A percentile compares a stretch with the other conserved stretches of the same genome.
Evolutionary conservation across 2,113 vertebrate genomes (phyloP).

Genomic region (Centropus bengalensis): DNA sequence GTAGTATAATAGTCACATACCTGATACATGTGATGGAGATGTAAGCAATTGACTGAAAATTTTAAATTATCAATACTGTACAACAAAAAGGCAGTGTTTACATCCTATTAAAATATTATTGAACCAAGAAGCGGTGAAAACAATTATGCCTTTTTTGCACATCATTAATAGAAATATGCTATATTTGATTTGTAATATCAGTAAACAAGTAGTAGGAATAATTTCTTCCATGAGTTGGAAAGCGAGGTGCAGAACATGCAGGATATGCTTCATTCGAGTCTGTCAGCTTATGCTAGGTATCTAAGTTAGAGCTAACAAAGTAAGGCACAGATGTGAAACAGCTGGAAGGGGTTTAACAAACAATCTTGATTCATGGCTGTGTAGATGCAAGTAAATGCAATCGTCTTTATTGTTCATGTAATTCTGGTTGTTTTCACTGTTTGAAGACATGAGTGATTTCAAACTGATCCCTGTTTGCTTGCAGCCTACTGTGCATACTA

Average conservation of each 20-base stretch:
- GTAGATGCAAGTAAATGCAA: background rate
- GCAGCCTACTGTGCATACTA: background rate
- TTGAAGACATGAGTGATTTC: background rate
- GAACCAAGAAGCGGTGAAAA: background rate
- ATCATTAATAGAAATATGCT: background rate
- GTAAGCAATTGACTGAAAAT: background rate
- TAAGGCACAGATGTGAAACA: background rate
- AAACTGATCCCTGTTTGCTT: background rate
- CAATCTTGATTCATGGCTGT: background rate
- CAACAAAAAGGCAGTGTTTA: background rate
- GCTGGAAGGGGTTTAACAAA: background rate
- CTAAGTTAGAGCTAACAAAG: background rate
- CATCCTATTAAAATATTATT: background rate
- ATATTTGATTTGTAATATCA: background rate
- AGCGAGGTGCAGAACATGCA: background rate
- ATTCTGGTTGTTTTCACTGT: background rate
- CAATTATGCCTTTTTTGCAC: background rate
- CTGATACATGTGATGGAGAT: background rate
- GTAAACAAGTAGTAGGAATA: background rate
- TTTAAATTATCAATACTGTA: background rate
- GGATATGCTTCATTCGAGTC: background rate
- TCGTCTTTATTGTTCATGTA: background rate
- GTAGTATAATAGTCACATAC: background rate
- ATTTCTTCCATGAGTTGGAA: background rate
- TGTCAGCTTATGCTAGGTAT: background rate